phyloP scores from a whole-genome alignment of 2,888 invertebrate genomes.

The Tinea pellionella region DNA sequence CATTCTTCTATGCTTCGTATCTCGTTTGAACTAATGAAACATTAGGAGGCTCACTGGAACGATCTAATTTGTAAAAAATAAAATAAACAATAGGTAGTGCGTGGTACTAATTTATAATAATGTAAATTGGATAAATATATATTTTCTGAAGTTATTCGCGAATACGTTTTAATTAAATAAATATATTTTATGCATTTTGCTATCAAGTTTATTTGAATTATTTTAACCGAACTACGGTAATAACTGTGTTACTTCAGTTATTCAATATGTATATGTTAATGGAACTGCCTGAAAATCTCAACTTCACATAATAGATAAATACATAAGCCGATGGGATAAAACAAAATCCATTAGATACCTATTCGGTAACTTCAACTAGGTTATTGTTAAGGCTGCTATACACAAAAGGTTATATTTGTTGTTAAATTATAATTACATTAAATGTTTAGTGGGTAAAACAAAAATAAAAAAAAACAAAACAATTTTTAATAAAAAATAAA shows the following conservation, averaged over 20 bases:
- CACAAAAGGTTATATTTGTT: neutral
- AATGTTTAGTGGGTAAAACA: too few species aligned
- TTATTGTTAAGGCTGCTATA: neutral
- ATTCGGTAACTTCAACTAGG: neutral
- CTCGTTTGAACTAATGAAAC: conserved; percentile 2
- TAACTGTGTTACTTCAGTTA: neutral
- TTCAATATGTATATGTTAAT: conserved; percentile 2
- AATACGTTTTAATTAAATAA: too few species aligned
- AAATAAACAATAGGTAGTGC: neutral
- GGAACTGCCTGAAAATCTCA: neutral
- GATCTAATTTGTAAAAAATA: neutral
- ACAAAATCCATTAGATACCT: neutral
- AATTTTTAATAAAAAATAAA: too few species aligned
- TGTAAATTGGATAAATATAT: too few species aligned
- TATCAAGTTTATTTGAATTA: too few species aligned
- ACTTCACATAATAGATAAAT: neutral
- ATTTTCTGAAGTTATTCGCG: too few species aligned
- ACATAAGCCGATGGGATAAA: conserved; percentile 1
- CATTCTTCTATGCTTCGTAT: conserved; percentile 6
- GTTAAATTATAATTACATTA: too few species aligned
- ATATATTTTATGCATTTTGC: too few species aligned
- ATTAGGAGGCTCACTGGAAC: neutral
- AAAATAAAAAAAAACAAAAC: too few species aligned
- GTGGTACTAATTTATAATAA: neutral
- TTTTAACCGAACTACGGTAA: too few species aligned